phyloP scores from a whole-genome alignment of 2,113 vertebrate species.

The Lophius piscatorius region DNA sequence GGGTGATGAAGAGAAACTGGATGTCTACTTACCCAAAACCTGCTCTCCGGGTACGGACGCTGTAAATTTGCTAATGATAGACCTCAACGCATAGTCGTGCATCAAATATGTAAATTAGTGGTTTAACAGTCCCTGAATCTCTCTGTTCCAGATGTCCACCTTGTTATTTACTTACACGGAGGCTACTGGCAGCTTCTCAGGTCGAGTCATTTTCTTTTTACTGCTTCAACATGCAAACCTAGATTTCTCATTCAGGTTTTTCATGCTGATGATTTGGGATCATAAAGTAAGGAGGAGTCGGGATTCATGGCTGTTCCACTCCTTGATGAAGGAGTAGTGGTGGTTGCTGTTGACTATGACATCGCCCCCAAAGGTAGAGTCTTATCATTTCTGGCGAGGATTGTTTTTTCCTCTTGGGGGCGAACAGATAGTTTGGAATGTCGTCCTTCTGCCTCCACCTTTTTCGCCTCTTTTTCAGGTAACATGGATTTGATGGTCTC shows the following conservation, averaged over 20 bases:
- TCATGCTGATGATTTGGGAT: slow-evolving; percentile 24
- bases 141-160: slow-evolving; percentile 79
- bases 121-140: background rate
- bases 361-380: slow-evolving; percentile 87
- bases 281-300: slow-evolving; percentile 87
- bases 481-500: slow-evolving; percentile 90
- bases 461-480: slow-evolving; percentile 73
- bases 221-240: too few species aligned
- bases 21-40: slow-evolving; percentile 86
- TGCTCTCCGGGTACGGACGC: slow-evolving; percentile 72
- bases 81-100: background rate
- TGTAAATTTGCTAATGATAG: too few species aligned
- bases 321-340: slow-evolving; percentile 79
- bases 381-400: too few species aligned
- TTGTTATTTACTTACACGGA: slow-evolving; percentile 90
- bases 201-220: slow-evolving; percentile 59
- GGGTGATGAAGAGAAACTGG: slow-evolving; percentile 83
- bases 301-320: slow-evolving; percentile 87
- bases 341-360: slow-evolving; percentile 86
- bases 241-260: background rate
- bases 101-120: too few species aligned
- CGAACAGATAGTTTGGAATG: slow-evolving; percentile 1
- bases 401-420: too few species aligned
- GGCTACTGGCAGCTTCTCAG: slow-evolving; percentile 95
- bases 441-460: background rate